Conservation (phyloP, 2,888 invertebrate genomes). For the Tupiocoris notatus region DNA sequence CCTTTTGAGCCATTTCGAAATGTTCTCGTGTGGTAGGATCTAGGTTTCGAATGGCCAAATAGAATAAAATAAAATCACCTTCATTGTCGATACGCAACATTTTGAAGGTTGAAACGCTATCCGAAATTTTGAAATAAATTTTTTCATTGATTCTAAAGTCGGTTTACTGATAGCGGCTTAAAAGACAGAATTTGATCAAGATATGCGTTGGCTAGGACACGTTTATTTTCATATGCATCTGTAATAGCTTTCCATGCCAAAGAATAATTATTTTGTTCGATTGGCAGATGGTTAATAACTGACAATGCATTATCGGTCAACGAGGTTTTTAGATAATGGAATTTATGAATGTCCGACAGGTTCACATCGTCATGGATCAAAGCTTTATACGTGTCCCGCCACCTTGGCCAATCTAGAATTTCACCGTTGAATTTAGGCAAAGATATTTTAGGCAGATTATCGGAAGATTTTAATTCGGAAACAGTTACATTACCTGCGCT, state of each 20-base stretch:
- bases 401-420: background rate
- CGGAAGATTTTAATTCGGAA: background rate
- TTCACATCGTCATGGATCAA: background rate
- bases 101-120: background rate
- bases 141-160: background rate
- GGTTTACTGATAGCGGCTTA: background rate
- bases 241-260: background rate
- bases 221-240: background rate
- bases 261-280: background rate
- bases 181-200: background rate
- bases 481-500: background rate
- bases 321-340: background rate
- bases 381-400: background rate
- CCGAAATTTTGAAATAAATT: background rate
- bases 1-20: slow-evolving; percentile 1
- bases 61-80: background rate
- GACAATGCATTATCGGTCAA: background rate
- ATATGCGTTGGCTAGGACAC: background rate
- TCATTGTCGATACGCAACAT: background rate
- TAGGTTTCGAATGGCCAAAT: background rate
- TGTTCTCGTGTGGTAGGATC: background rate
- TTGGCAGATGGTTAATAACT: background rate
- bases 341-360: background rate
- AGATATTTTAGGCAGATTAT: background rate
- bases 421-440: background rate